Evolutionary conservation across 2,113 vertebrate genomes (phyloP).

Genomic region (Podocnemis expansa): DNA sequence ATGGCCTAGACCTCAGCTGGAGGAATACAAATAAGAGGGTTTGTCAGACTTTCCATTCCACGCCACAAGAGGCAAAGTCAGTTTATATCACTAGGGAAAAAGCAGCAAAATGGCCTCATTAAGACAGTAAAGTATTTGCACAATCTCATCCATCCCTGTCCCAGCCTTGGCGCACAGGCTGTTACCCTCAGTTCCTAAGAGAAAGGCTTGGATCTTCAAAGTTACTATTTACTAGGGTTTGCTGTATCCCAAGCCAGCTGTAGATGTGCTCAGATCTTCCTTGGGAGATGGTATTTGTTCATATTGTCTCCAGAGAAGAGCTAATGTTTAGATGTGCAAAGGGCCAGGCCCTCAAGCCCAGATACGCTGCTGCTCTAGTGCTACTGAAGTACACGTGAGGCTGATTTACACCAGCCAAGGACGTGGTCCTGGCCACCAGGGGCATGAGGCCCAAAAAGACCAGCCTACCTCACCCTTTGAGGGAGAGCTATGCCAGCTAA

Average conservation of each 20-base stretch:
- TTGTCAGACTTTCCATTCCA: not conserved
- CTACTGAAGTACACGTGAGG: not conserved
- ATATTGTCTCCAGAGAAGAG: not conserved
- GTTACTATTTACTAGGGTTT: not conserved
- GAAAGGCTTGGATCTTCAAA: not conserved
- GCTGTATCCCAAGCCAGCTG: not conserved
- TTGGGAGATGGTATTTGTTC: not conserved
- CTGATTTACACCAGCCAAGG: not conserved
- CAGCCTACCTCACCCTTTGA: not conserved
- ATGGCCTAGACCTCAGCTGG: not conserved
- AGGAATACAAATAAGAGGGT: not conserved
- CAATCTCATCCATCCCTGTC: too few species aligned
- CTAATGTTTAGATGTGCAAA: not conserved
- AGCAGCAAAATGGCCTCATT: not conserved
- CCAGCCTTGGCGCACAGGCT: not conserved
- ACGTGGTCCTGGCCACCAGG: not conserved
- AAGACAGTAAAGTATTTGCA: not conserved
- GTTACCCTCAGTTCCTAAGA: not conserved
- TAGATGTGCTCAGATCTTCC: not conserved
- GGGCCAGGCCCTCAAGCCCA: not conserved
- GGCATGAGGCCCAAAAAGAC: not conserved
- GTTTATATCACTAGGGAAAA: not conserved
- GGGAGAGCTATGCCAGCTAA: not conserved
- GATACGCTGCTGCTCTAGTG: not conserved
- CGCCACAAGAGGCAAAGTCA: not conserved